These are phyloP conservation scores for Crocuta crocuta DNA, from an alignment of 2,113 vertebrate species.

Conservation along the genomic window DNA sequence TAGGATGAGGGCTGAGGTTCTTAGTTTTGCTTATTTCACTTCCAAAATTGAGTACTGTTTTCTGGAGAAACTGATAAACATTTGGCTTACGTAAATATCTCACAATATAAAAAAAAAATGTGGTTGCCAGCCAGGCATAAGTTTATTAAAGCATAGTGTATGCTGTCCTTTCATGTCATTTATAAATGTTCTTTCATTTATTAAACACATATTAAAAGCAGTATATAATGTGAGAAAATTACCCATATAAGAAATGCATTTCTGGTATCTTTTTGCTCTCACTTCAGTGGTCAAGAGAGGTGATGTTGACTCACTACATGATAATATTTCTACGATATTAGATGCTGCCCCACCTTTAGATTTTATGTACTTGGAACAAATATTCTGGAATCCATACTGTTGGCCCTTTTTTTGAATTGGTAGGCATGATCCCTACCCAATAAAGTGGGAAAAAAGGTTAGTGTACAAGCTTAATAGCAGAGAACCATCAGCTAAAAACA, in stretches of 20 bases:
- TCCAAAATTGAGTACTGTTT: neutral
- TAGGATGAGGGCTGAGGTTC: neutral
- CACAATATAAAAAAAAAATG: neutral
- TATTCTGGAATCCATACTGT: neutral
- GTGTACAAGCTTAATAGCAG: constrained; percentile 5
- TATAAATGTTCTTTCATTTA: constrained; percentile 12
- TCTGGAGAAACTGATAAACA: neutral
- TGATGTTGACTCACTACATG: neutral
- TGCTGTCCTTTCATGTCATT: neutral
- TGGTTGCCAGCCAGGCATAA: neutral
- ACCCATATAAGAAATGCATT: fast-evolving
- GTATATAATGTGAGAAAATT: neutral
- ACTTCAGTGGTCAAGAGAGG: neutral
- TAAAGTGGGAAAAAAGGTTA: neutral
- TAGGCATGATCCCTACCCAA: neutral
- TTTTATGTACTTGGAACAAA: neutral
- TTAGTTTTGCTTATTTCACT: neutral
- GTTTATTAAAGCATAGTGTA: neutral
- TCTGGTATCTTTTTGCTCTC: neutral
- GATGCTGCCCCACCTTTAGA: neutral
- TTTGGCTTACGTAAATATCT: neutral
- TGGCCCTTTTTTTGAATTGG: neutral
- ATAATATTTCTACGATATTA: neutral
- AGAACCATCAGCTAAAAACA: neutral
- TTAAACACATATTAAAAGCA: neutral